These are phyloP conservation scores for Hydractinia symbiolongicarpus DNA, from an alignment of 30 jellyfish, hydroid and myxozoan species.

Conservation along the genomic window DNA sequence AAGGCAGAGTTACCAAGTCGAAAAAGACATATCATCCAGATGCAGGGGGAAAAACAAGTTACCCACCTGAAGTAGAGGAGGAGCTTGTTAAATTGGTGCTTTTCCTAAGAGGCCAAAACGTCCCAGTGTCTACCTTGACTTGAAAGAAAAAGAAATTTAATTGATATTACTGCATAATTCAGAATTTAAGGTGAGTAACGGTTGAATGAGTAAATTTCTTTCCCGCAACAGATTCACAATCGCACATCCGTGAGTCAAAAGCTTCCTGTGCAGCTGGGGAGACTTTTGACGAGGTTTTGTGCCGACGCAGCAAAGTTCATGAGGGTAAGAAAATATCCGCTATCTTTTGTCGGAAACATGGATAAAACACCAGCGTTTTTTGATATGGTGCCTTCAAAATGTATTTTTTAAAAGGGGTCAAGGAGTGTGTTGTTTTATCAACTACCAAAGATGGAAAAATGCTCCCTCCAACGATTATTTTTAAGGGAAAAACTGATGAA, in stretches of 20 bases:
- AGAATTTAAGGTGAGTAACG: neutral
- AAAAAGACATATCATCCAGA: constrained; percentile 11
- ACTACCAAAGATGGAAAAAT: constrained; percentile 2
- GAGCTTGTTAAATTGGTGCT: constrained; percentile 15
- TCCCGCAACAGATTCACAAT: too few species aligned
- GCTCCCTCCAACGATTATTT: constrained; percentile 3
- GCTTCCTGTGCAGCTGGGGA: constrained; percentile 1
- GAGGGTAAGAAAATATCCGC: neutral
- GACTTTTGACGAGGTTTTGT: constrained; percentile 1
- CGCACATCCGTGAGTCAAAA: constrained; percentile 19
- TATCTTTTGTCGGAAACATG: too few species aligned
- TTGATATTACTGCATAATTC: constrained; percentile 5
- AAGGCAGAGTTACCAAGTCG: neutral
- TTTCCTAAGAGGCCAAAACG: neutral
- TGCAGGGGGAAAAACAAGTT: constrained; percentile 10
- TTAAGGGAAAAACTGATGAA: neutral
- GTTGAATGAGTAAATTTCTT: constrained; percentile 7
- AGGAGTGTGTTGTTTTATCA: too few species aligned
- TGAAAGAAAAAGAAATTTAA: neutral
- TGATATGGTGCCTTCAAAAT: too few species aligned
- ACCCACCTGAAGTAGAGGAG: constrained; percentile 16
- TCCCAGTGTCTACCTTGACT: constrained; percentile 15
- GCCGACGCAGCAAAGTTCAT: neutral
- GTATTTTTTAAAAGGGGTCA: too few species aligned
- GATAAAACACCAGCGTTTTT: too few species aligned